Evolutionary conservation across 2,888 invertebrate genomes (phyloP).

Genomic region (Malthinus seriepunctatus): DNA sequence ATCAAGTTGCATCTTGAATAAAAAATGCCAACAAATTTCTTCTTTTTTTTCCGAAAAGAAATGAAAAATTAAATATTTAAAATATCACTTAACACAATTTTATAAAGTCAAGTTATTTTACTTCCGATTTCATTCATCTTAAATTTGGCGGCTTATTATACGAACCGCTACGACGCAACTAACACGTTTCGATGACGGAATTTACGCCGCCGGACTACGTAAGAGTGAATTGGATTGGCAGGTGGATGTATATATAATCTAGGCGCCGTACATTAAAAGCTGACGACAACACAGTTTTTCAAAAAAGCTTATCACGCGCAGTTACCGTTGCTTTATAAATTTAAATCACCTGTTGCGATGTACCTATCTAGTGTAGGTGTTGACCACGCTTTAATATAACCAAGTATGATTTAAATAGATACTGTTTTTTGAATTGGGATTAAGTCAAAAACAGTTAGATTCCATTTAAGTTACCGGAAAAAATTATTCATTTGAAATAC

Average conservation of each 20-base stretch:
- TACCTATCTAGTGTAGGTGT: too few species aligned
- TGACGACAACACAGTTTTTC: slow-evolving; percentile 24
- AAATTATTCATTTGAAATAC: too few species aligned
- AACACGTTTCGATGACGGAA: slow-evolving; percentile 30
- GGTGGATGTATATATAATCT: slow-evolving; percentile 29
- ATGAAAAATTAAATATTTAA: neutral
- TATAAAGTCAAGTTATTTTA: slow-evolving; percentile 12
- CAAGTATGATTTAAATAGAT: too few species aligned
- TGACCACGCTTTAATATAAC: too few species aligned
- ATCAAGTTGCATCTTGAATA: too few species aligned
- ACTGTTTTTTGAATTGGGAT: too few species aligned
- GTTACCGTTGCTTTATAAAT: slow-evolving; percentile 15
- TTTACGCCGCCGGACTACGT: slow-evolving; percentile 24
- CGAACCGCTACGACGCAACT: slow-evolving; percentile 37
- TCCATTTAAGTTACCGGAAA: too few species aligned
- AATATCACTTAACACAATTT: slow-evolving; percentile 11
- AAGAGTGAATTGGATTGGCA: slow-evolving; percentile 31
- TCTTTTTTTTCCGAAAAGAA: too few species aligned
- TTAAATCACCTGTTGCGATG: slow-evolving; percentile 19
- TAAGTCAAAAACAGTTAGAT: too few species aligned
- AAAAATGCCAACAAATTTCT: too few species aligned
- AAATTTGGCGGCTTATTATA: slow-evolving; percentile 36
- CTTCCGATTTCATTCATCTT: slow-evolving; percentile 21
- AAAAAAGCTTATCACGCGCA: slow-evolving; percentile 24
- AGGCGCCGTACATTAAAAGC: slow-evolving; percentile 20